Percentiles rank a stretch among this genome's conserved stretches.
These are phyloP conservation scores for Phengaris arion DNA, from an alignment of 2,888 invertebrate genomes.

Conservation along the genomic window DNA sequence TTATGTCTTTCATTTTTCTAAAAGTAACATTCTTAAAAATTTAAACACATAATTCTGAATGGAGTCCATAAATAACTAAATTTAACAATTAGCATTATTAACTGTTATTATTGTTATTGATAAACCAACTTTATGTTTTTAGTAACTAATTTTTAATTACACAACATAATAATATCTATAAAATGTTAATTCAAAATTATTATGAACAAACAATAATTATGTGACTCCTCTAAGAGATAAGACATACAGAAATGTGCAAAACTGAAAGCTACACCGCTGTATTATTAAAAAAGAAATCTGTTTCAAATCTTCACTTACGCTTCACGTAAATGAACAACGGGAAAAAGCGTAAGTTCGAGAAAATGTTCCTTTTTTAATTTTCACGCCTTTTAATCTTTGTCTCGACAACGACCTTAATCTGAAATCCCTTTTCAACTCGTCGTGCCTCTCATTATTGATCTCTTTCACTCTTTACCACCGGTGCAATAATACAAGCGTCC, in stretches of 20 bases:
- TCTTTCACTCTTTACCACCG: constrained; percentile 80
- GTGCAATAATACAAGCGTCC: constrained; percentile 69
- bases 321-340: background rate
- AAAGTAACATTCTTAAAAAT: too few species aligned
- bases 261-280: background rate
- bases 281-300: background rate
- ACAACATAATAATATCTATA: too few species aligned
- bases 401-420: constrained; percentile 79
- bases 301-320: background rate
- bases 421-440: constrained; percentile 80
- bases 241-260: background rate
- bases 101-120: too few species aligned
- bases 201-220: too few species aligned
- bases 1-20: too few species aligned
- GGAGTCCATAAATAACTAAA: too few species aligned
- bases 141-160: too few species aligned
- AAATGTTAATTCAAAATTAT: too few species aligned
- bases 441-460: constrained; percentile 79
- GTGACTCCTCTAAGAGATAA: too few species aligned
- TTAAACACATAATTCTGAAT: too few species aligned
- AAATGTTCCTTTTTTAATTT: constrained; percentile 44
- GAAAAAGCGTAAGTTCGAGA: background rate
- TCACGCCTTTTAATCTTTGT: constrained; percentile 65
- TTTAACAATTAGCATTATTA: too few species aligned
- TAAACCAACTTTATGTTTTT: too few species aligned